These are phyloP conservation scores for Condylostylus longicornis DNA, from an alignment of 1,140 invertebrate genomes.

Conservation along the genomic window DNA sequence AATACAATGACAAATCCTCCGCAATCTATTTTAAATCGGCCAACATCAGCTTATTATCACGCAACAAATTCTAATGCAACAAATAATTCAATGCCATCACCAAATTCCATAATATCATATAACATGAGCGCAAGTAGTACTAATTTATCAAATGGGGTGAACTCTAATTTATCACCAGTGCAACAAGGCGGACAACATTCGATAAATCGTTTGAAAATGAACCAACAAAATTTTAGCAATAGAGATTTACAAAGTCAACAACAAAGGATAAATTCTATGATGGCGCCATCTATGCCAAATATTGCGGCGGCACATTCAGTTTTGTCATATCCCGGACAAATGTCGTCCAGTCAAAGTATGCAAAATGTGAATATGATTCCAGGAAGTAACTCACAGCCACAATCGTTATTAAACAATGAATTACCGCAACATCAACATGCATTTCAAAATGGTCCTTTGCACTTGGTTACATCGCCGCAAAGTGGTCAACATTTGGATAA, in stretches of 20 bases:
- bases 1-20: conserved; percentile 10
- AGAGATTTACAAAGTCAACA: conserved; percentile 17
- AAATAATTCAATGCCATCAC: conserved; percentile 11
- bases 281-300: conserved; percentile 32
- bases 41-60: conserved; percentile 32
- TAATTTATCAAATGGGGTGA: too few relatives aligned
- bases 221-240: conserved; percentile 23
- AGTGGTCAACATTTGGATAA: too few relatives aligned
- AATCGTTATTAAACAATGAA: not conserved
- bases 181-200: conserved; percentile 7
- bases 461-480: too few relatives aligned
- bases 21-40: conserved; percentile 11
- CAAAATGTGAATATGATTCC: conserved; percentile 29
- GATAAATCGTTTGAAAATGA: conserved; percentile 24
- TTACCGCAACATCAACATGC: conserved; percentile 7
- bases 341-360: conserved; percentile 31
- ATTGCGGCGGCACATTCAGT: conserved; percentile 19
- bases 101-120: conserved; percentile 16
- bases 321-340: conserved; percentile 9
- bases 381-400: conserved; percentile 16
- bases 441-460: conserved; percentile 10
- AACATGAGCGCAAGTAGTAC: conserved; percentile 18
- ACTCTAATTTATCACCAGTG: conserved; percentile 8
- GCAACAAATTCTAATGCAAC: conserved; percentile 17
- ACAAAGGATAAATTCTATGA: conserved; percentile 29